A percentile compares a stretch with the other conserved stretches of the same genome.
phyloP scores from a whole-genome alignment of 2,113 vertebrate genomes.

The Cyphomyrus plagiostoma region DNA sequence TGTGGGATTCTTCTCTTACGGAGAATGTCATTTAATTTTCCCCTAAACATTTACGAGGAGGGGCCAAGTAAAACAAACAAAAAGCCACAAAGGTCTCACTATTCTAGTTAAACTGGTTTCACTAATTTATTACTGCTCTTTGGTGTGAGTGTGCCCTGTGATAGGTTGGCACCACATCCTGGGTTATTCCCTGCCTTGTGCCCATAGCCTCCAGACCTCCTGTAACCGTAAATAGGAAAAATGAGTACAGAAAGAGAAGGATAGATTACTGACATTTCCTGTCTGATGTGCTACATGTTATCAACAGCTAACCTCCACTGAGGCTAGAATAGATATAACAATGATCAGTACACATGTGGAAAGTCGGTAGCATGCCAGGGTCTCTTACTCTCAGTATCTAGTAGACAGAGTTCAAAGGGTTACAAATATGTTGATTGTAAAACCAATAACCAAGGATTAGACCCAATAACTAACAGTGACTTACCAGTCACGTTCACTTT shows the following conservation, averaged over 20 bases:
- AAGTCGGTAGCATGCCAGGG: no score
- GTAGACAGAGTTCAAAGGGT: not conserved
- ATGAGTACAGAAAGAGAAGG: not conserved
- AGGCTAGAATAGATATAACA: not conserved
- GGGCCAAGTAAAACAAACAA: not conserved
- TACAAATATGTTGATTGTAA: not conserved
- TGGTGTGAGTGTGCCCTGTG: not conserved
- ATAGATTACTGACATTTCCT: not conserved
- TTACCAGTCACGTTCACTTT: no score
- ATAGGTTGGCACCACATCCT: not conserved
- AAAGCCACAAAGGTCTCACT: not conserved
- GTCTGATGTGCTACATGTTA: not conserved
- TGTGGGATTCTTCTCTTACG: not conserved
- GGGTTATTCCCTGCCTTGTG: not conserved
- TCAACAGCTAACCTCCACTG: not conserved
- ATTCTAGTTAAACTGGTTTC: not conserved
- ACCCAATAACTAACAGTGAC: not conserved
- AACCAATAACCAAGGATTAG: not conserved
- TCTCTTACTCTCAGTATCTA: not conserved
- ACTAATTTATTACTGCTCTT: not conserved
- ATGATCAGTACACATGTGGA: not conserved
- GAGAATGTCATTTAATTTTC: not conserved
- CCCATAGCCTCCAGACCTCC: not conserved
- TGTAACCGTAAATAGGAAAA: not conserved
- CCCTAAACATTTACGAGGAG: not conserved